A percentile compares a stretch with the other conserved stretches of the same genome.
Conservation (phyloP, 2,797 vertebrate genomes). For the Cossypha niveicapilla region DNA sequence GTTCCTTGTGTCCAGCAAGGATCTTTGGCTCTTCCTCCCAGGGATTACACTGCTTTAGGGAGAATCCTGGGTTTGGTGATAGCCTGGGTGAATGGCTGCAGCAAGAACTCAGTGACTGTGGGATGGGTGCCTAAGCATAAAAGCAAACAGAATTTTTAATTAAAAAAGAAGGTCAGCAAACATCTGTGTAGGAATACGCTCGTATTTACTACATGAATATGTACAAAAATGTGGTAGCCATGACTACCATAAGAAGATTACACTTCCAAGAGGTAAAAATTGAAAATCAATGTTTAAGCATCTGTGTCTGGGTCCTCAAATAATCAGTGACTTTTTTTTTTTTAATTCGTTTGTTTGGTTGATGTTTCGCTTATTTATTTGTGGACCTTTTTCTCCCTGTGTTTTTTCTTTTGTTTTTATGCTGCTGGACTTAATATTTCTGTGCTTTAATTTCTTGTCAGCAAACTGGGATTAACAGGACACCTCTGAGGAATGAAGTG, state of each 20-base stretch:
- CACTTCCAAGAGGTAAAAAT: background rate
- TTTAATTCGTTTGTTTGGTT: fast-evolving
- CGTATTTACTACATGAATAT: background rate
- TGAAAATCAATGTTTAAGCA: background rate
- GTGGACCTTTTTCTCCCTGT: fast-evolving
- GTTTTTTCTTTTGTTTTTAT: background rate
- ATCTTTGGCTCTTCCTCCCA: background rate
- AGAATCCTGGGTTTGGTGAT: background rate
- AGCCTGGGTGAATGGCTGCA: fast-evolving
- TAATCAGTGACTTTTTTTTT: background rate
- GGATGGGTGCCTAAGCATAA: background rate
- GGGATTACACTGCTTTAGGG: fast-evolving
- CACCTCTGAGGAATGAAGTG: background rate
- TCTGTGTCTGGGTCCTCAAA: background rate
- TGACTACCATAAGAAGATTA: background rate
- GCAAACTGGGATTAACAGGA: background rate
- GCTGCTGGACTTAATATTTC: background rate
- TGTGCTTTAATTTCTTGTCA: background rate
- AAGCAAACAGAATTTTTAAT: background rate
- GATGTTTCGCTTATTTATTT: background rate
- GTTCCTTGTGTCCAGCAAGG: background rate
- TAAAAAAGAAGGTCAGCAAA: background rate
- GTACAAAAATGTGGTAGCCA: background rate
- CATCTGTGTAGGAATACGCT: background rate
- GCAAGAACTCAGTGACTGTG: background rate